Conservation (phyloP, 2,113 vertebrate species). For the Gallinago paraguaiae region DNA sequence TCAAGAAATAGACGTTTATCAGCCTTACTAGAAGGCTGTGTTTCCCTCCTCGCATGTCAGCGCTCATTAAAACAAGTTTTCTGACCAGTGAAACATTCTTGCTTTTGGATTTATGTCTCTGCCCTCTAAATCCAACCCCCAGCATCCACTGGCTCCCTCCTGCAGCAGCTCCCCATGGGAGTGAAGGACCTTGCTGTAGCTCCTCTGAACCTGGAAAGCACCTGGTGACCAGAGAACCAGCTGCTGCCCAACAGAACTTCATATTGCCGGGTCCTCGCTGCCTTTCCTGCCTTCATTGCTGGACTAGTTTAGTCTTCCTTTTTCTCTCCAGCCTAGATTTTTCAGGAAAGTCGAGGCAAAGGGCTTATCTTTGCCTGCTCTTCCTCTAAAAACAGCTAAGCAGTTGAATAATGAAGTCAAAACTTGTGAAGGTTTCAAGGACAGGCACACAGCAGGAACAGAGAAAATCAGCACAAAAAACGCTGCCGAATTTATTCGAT, state of each 20-base stretch:
- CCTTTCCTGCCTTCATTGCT: neutral
- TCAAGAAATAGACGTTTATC: neutral
- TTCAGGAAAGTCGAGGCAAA: neutral
- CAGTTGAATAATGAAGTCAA: neutral
- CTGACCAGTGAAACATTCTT: neutral
- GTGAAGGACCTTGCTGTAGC: neutral
- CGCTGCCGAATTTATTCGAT: neutral
- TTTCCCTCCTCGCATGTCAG: neutral
- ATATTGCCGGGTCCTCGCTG: neutral
- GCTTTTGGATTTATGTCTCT: neutral
- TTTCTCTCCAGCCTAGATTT: neutral
- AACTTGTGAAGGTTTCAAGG: neutral
- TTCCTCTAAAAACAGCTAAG: neutral
- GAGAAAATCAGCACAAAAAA: neutral
- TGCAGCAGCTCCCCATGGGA: neutral
- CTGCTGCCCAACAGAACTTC: neutral
- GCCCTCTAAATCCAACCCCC: neutral
- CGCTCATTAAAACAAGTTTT: neutral
- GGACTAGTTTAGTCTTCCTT: neutral
- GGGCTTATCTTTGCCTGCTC: neutral
- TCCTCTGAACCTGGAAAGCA: neutral
- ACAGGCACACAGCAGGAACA: neutral
- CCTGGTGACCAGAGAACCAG: accelerated
- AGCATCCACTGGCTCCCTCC: neutral
- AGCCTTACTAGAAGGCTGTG: neutral